These are phyloP conservation scores for Lepus europaeus DNA, from an alignment of 2,113 vertebrate genomes.

Conservation along the genomic window DNA sequence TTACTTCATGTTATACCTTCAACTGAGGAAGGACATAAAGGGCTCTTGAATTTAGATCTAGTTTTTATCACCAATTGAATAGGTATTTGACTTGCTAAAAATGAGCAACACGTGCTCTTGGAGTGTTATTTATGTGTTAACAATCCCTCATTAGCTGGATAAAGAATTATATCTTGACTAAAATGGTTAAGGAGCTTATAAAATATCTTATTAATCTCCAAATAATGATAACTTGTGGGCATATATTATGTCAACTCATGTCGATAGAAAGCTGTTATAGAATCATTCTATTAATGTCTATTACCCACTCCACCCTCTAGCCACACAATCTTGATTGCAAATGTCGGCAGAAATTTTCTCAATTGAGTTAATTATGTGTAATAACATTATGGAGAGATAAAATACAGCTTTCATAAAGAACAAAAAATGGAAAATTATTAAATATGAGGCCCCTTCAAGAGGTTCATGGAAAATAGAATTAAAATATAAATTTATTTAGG, in stretches of 20 bases:
- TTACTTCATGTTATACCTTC: slow-evolving; percentile 71
- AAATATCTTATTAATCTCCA: slow-evolving; percentile 71
- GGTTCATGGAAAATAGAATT: too few relatives aligned
- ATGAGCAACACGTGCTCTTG: neutral
- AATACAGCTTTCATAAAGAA: slow-evolving; percentile 70
- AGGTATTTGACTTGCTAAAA: slow-evolving; percentile 63
- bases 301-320: slow-evolving; percentile 36
- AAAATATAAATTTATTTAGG: too few relatives aligned
- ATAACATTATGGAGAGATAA: slow-evolving; percentile 47
- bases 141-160: slow-evolving; percentile 69
- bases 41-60: slow-evolving; percentile 64
- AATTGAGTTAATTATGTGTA: slow-evolving; percentile 50
- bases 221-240: slow-evolving; percentile 73
- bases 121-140: slow-evolving; percentile 67
- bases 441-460: neutral
- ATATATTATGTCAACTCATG: slow-evolving; percentile 49
- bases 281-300: slow-evolving; percentile 55
- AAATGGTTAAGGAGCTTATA: slow-evolving; percentile 70
- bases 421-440: slow-evolving; percentile 2
- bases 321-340: slow-evolving; percentile 42
- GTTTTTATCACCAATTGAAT: slow-evolving; percentile 66
- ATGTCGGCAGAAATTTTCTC: slow-evolving; percentile 26
- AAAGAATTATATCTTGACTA: slow-evolving; percentile 70
- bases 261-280: slow-evolving; percentile 59
- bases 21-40: slow-evolving; percentile 62